Evolutionary conservation across 2,113 vertebrate species (phyloP).

Genomic region (Micromys minutus): DNA sequence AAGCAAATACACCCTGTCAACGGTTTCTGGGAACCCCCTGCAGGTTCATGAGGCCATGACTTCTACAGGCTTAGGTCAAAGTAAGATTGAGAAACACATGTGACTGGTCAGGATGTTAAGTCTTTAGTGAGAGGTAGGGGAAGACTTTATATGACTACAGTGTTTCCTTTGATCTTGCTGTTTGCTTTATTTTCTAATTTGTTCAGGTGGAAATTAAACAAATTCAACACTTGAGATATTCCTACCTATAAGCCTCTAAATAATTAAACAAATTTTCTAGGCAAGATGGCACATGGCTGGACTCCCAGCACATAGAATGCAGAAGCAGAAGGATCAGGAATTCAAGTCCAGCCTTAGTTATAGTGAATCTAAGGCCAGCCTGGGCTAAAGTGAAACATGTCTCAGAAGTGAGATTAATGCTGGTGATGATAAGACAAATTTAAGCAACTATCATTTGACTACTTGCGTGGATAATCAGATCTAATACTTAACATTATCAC

Average conservation of each 20-base stretch:
- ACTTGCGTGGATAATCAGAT: neutral
- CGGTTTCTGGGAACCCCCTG: too few species aligned
- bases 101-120: neutral
- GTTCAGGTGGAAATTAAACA: neutral
- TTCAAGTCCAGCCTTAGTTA: neutral
- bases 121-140: neutral
- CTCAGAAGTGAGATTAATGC: neutral
- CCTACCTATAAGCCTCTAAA: neutral
- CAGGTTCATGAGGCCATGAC: neutral
- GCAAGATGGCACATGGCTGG: neutral
- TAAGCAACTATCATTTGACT: neutral
- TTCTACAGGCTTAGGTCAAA: too few species aligned
- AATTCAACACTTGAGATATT: too few species aligned
- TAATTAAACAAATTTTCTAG: neutral
- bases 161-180: neutral
- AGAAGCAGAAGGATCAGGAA: neutral
- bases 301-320: neutral
- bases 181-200: neutral
- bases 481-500: neutral
- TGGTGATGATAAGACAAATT: neutral
- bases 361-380: neutral
- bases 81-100: neutral
- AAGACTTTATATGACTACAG: neutral
- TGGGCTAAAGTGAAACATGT: neutral
- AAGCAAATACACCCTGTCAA: neutral